Evolutionary conservation across 1,140 invertebrate species (phyloP), one percentile per base, ranked within the genome.

Genomic region (Polypedilum vanderplanki): DNA sequence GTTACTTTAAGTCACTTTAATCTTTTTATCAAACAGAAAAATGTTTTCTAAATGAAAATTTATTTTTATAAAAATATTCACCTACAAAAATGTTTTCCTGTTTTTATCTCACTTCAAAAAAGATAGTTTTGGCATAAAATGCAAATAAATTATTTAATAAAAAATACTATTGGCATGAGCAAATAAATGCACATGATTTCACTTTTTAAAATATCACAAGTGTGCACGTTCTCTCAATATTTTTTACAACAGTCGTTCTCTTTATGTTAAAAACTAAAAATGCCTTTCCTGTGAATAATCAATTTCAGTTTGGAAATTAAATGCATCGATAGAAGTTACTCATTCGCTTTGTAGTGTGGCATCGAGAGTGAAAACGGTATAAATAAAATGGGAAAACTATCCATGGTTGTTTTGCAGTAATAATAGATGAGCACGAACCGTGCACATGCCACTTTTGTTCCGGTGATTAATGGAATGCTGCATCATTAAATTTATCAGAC

Each of bases 381-480:
- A 12, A 46, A 46, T 46, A 46, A 46, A 46, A 46, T 46, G 9
- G 41, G 10, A 15, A 57, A 57, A 57, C 46, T 57, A 57, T 57
- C 46, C 8, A 33, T 57, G 46, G 46, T n/a, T 57, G 46, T 57
- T 57, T 57, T 57, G 46, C 46, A 57, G 46, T 57, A 57, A 57
- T 57, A 57, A 57, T 57, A 57, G 46, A 57, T 57, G 46, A 57
- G 46, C 46, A 57, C 12, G 46, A n/a, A n/a, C 15, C 46, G n/a
- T 57, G 46, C 46, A 57, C 46, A 57, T 57, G 46, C 12, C 46
- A 57, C 12, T 57, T 57, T 57, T 57, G 46, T 57, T 57, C 46
- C 46, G 46, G 46, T 57, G 46, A 57, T 57, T 57, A 57, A 57
- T 57, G 46, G 46, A 57, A 57, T 57, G 46, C 46, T 57, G 46